phyloP scores from a whole-genome alignment of 2,113 vertebrate species.

The Benitochromis conjunctus region DNA sequence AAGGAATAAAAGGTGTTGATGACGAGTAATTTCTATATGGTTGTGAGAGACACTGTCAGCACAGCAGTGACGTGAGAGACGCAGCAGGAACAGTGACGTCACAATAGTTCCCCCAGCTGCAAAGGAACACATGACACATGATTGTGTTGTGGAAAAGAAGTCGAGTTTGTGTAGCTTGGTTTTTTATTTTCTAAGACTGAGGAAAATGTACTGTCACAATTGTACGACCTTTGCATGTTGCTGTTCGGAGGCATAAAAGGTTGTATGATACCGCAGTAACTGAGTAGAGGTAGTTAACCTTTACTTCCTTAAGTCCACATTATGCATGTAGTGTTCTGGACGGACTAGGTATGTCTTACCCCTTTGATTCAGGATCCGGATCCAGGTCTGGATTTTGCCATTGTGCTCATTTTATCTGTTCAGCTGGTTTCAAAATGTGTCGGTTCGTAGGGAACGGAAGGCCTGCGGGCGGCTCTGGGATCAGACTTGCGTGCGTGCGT shows the following conservation, averaged over 20 bases:
- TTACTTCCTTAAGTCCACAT: neutral
- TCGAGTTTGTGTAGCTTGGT: neutral
- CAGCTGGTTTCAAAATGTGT: slow-evolving; percentile 50
- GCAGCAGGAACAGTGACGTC: neutral
- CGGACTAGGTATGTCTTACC: neutral
- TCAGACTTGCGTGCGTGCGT: no score
- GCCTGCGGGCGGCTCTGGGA: slow-evolving; percentile 40
- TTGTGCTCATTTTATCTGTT: slow-evolving; percentile 27
- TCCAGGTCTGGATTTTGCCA: slow-evolving; percentile 34
- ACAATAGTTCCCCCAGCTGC: neutral
- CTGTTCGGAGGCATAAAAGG: slow-evolving; percentile 13
- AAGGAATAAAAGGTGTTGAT: neutral
- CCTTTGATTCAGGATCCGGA: slow-evolving; percentile 21
- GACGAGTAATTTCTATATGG: slow-evolving; percentile 3
- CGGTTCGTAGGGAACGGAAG: slow-evolving; percentile 41
- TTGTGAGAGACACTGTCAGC: slow-evolving; percentile 20
- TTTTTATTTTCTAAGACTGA: neutral
- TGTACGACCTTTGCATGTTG: slow-evolving; percentile 28
- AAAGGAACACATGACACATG: neutral
- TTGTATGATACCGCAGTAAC: neutral
- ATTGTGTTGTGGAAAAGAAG: neutral
- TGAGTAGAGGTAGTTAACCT: neutral
- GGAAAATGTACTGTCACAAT: neutral
- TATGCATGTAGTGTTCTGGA: slow-evolving; percentile 29
- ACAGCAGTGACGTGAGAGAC: neutral